These are phyloP conservation scores for Indicator indicator DNA, from an alignment of 2,113 vertebrate genomes.

Conservation along the genomic window DNA sequence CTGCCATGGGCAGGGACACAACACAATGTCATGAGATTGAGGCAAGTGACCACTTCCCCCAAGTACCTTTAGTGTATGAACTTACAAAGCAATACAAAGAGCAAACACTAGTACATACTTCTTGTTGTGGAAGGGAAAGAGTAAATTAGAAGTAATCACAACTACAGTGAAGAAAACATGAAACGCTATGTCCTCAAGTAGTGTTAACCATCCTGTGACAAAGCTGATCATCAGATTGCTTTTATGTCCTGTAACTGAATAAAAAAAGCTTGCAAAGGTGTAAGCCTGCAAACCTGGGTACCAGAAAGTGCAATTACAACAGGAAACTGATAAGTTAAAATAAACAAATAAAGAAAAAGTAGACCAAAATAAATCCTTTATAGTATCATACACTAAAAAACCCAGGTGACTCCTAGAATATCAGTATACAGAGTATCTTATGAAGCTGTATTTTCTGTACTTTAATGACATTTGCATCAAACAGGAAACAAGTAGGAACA, in stretches of 20 bases:
- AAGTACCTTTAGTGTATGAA: background rate
- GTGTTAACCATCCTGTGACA: background rate
- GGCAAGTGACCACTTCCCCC: background rate
- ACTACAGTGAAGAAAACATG: background rate
- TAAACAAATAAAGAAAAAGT: background rate
- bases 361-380: background rate
- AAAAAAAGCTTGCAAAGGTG: background rate
- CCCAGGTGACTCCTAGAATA: background rate
- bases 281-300: background rate
- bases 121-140: background rate
- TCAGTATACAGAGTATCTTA: background rate
- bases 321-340: background rate
- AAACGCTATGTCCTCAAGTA: background rate
- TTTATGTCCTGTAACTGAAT: background rate
- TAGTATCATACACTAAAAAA: rapidly evolving
- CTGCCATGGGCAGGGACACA: no score
- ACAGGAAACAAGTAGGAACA: background rate
- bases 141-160: background rate
- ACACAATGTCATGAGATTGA: background rate
- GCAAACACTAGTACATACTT: background rate
- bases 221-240: background rate
- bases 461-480: background rate
- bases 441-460: background rate
- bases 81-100: background rate
- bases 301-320: background rate